Conservation (phyloP, 2,113 vertebrate genomes). For the Nothocercus nigrocapillus region DNA sequence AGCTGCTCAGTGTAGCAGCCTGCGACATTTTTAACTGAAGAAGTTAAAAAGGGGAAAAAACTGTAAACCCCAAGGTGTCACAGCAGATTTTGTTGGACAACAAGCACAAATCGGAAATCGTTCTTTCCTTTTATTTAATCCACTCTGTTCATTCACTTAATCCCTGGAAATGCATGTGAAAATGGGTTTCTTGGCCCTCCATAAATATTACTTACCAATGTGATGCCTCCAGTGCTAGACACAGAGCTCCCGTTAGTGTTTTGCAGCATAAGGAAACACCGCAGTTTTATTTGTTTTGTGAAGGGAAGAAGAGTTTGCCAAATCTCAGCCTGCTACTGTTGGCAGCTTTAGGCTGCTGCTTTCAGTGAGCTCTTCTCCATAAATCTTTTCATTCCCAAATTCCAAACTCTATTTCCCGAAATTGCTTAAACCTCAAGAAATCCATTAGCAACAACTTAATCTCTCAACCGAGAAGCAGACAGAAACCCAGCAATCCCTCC, state of each 20-base stretch:
- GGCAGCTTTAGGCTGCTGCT: neutral
- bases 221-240: neutral
- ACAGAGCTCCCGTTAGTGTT: neutral
- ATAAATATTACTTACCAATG: constrained; percentile 27
- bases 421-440: neutral
- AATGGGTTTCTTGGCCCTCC: neutral
- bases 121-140: neutral
- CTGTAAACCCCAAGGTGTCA: neutral
- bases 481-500: neutral
- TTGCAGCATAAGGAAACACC: neutral
- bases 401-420: neutral
- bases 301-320: neutral
- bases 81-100: neutral
- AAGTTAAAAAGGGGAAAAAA: fast-evolving
- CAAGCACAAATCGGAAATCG: neutral
- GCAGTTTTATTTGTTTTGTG: neutral
- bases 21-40: neutral
- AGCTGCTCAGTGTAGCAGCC: neutral
- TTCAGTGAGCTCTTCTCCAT: neutral
- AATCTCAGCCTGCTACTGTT: neutral
- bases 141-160: constrained; percentile 34
- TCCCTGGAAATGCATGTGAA: constrained; percentile 24
- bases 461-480: neutral
- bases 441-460: neutral
- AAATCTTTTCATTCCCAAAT: neutral